Evolutionary conservation across 2,113 vertebrate genomes (phyloP).

Genomic region (Elanus axillaris): DNA sequence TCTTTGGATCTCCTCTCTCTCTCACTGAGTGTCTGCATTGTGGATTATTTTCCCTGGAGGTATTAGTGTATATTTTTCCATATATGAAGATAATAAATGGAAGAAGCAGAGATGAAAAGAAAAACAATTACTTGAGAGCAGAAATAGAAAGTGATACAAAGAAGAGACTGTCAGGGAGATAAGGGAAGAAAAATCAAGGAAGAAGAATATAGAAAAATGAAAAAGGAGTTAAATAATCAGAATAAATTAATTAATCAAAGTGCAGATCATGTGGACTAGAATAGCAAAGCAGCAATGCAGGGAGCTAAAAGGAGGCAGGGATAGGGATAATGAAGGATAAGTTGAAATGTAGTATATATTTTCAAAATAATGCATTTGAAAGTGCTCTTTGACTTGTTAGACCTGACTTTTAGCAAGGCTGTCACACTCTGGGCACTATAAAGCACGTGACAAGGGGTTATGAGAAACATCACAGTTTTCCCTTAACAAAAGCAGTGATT

Average conservation of each 20-base stretch:
- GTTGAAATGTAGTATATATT: constrained; percentile 1
- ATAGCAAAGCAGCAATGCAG: constrained; percentile 41
- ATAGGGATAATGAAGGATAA: not conserved
- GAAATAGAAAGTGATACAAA: constrained; percentile 25
- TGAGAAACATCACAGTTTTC: not conserved
- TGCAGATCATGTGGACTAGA: constrained; percentile 46
- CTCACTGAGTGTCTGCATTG: not conserved
- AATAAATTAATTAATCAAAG: constrained; percentile 71
- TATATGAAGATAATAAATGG: constrained; percentile 69
- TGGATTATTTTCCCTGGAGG: constrained; percentile 54
- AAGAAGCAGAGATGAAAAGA: constrained; percentile 48
- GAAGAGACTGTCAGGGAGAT: constrained; percentile 65
- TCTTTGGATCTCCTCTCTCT: not conserved
- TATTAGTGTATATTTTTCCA: constrained; percentile 61
- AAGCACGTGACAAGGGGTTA: not conserved
- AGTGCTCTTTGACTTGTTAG: not conserved
- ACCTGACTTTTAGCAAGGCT: not conserved
- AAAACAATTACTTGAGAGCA: constrained; percentile 22
- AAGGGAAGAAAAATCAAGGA: constrained; percentile 40
- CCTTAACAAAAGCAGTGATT: not conserved
- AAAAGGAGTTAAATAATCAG: constrained; percentile 66
- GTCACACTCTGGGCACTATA: not conserved
- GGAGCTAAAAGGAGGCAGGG: not conserved
- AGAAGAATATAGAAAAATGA: constrained; percentile 24
- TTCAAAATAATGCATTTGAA: constrained; percentile 16